A percentile compares a stretch with the other conserved stretches of the same genome.
These are phyloP conservation scores for Melinaea marsaeus DNA, from an alignment of 2,888 invertebrate genomes.

Conservation along the genomic window DNA sequence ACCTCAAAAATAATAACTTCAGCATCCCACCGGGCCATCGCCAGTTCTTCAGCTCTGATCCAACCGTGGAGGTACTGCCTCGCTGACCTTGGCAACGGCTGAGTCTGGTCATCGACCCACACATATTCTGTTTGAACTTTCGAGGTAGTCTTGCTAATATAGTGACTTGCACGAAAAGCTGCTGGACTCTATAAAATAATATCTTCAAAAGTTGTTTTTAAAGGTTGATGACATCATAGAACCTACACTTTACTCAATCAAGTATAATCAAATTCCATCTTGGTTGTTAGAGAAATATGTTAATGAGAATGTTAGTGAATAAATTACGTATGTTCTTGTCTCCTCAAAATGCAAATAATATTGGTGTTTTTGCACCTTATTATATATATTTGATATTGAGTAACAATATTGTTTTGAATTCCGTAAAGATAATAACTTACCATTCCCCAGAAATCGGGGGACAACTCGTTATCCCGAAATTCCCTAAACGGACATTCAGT, in stretches of 20 bases:
- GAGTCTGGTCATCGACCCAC: slow-evolving; percentile 65
- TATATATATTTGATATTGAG: neutral
- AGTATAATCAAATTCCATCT: slow-evolving; percentile 2
- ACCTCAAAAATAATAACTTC: slow-evolving; percentile 63
- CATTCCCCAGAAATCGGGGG: slow-evolving; percentile 62
- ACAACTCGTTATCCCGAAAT: slow-evolving; percentile 59
- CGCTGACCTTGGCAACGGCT: slow-evolving; percentile 62
- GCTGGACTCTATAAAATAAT: slow-evolving; percentile 47
- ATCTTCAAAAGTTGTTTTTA: neutral
- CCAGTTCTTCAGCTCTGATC: slow-evolving; percentile 62
- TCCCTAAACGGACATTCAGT: slow-evolving; percentile 67
- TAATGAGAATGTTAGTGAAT: slow-evolving; percentile 1
- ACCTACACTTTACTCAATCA: slow-evolving; percentile 7
- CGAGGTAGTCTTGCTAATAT: slow-evolving; percentile 14
- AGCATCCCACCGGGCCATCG: slow-evolving; percentile 54
- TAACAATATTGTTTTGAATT: neutral
- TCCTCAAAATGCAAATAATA: slow-evolving; percentile 4
- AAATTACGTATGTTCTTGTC: neutral
- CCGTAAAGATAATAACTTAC: slow-evolving; percentile 36
- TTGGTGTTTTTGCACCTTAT: neutral
- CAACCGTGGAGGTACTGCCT: slow-evolving; percentile 58
- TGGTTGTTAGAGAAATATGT: neutral
- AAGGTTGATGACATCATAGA: neutral
- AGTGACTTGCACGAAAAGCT: slow-evolving; percentile 40
- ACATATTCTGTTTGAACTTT: slow-evolving; percentile 43